These are phyloP conservation scores for Chiloscyllium plagiosum DNA, from an alignment of 2,113 vertebrate genomes.

Conservation along the genomic window DNA sequence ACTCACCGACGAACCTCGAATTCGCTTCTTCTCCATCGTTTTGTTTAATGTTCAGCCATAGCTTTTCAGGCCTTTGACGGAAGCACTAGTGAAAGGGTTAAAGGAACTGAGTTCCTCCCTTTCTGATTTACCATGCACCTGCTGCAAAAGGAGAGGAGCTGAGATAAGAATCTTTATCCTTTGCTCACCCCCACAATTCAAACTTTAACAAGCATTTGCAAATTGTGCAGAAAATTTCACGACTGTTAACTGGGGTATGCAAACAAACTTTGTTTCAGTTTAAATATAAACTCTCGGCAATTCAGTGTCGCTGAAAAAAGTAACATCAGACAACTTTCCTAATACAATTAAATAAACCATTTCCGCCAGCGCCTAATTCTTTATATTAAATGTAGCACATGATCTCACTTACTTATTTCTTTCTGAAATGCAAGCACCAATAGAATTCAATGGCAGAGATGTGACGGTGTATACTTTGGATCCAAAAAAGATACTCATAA, in stretches of 20 bases:
- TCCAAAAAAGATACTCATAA: background rate
- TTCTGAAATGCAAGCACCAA: background rate
- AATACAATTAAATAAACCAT: background rate
- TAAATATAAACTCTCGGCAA: background rate
- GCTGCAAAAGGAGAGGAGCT: constrained; percentile 35
- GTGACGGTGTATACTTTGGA: background rate
- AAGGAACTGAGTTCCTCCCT: background rate
- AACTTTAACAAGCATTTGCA: constrained; percentile 26
- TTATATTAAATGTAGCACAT: no score
- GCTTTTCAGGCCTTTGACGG: background rate
- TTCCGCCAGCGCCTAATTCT: background rate
- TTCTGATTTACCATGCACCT: constrained; percentile 20
- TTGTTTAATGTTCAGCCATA: background rate
- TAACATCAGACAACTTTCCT: background rate
- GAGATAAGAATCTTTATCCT: constrained; percentile 34
- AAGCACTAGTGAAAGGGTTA: background rate
- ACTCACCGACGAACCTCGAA: background rate
- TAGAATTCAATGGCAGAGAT: background rate
- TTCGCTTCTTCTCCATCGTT: background rate
- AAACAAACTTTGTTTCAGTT: background rate
- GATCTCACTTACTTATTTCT: background rate
- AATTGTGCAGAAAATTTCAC: constrained; percentile 1
- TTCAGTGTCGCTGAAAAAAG: background rate
- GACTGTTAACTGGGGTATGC: background rate
- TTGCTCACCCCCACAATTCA: background rate